Conservation (phyloP, 2,888 invertebrate species). For the Trichopoda pennipes region DNA sequence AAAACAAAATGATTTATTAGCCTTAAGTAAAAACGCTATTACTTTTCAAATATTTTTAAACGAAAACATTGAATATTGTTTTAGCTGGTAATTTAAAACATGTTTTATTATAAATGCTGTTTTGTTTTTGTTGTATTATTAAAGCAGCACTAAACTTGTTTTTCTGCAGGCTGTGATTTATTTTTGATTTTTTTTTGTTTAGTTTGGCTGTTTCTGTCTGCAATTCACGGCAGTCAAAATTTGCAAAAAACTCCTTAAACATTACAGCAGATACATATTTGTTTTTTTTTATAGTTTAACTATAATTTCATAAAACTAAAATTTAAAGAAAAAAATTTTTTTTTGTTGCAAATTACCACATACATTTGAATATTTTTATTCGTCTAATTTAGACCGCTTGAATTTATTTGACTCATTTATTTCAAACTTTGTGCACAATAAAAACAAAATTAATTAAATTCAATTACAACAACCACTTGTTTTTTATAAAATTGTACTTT, state of each 20-base stretch:
- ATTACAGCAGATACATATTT: too few species aligned
- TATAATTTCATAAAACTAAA: neutral
- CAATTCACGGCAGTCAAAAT: neutral
- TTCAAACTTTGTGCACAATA: conserved; percentile 21
- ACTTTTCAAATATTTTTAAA: conserved; percentile 19
- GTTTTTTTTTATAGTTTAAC: neutral
- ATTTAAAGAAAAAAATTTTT: neutral
- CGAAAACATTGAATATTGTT: conserved; percentile 36
- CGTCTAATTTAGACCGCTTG: conserved; percentile 36
- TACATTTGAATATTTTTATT: conserved; percentile 27
- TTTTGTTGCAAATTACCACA: conserved; percentile 31
- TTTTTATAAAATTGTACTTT: conserved; percentile 19
- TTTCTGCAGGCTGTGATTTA: conserved; percentile 45
- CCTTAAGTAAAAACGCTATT: conserved; percentile 11
- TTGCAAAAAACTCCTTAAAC: neutral
- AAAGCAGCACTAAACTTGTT: conserved; percentile 55
- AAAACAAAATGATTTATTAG: conserved; percentile 30
- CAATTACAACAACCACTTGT: conserved; percentile 62
- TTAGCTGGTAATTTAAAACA: conserved; percentile 50
- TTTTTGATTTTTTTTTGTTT: conserved; percentile 20
- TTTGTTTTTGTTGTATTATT: conserved; percentile 9
- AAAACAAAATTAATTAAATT: conserved; percentile 57
- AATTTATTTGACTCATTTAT: conserved; percentile 47
- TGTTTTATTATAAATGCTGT: conserved; percentile 52
- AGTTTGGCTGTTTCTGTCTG: neutral